phyloP scores from a whole-genome alignment of 2,888 invertebrate species.

The Drosophila mulleri region DNA sequence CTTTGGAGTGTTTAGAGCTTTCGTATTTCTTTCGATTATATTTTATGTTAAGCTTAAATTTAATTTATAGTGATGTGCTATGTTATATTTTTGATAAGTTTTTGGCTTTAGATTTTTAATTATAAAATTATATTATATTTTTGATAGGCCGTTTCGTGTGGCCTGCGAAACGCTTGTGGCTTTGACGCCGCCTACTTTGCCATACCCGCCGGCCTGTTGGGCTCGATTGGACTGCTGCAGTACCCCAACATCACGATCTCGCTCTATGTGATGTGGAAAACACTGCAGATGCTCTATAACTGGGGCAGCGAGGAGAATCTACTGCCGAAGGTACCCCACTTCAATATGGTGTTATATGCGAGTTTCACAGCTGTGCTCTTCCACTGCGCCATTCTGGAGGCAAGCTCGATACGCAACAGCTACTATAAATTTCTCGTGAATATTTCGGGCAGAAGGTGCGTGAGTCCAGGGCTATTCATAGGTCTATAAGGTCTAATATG shows the following conservation, averaged over 20 bases:
- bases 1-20: no score
- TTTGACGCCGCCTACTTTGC: conserved; percentile 88
- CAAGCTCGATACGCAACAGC: conserved; percentile 90
- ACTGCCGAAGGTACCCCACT: conserved; percentile 89
- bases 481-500: not conserved
- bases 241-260: conserved; percentile 91
- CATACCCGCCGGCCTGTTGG: conserved; percentile 89
- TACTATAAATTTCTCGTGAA: conserved; percentile 92
- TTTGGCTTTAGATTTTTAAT: no score
- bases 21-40: no score
- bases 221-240: conserved; percentile 89
- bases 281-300: conserved; percentile 90
- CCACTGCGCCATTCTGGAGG: conserved; percentile 91
- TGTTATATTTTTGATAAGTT: no score
- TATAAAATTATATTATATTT: not conserved
- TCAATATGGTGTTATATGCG: conserved; percentile 88
- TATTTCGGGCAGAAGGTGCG: conserved; percentile 89
- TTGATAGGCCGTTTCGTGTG: conserved; percentile 87
- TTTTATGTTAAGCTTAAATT: no score
- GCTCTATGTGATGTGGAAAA: conserved; percentile 92
- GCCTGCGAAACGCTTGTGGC: conserved; percentile 87
- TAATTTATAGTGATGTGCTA: no score
- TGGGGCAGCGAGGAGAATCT: conserved; percentile 88
- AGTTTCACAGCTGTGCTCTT: conserved; percentile 90
- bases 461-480: not conserved